Percentiles rank a stretch among this genome's conserved stretches.
These are phyloP conservation scores for Pseudoatta argentina DNA, from an alignment of 1,140 invertebrate genomes.

Conservation along the genomic window DNA sequence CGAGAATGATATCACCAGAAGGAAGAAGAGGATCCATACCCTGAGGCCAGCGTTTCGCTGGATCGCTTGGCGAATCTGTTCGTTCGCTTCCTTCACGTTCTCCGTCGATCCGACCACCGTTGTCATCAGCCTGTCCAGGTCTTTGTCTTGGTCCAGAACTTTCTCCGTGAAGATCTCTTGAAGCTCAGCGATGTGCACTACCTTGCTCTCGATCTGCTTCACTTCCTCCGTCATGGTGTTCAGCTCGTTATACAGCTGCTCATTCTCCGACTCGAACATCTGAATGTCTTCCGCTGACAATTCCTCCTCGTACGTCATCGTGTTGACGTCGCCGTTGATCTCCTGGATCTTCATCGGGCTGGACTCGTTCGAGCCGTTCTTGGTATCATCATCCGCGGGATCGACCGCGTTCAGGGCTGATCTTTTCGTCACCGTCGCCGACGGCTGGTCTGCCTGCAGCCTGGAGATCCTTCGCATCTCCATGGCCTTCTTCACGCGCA, in stretches of 20 bases:
- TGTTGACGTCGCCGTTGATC: slow-evolving; percentile 82
- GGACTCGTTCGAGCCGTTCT: slow-evolving; percentile 71
- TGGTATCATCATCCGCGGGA: slow-evolving; percentile 74
- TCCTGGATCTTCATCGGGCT: slow-evolving; percentile 81
- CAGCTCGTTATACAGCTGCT: slow-evolving; percentile 93
- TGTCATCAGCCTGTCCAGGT: slow-evolving; percentile 95
- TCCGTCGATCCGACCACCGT: slow-evolving; percentile 96
- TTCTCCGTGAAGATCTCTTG: slow-evolving; percentile 99
- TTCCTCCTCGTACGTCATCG: slow-evolving; percentile 87
- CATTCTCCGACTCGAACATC: slow-evolving; percentile 95
- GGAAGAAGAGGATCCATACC: slow-evolving; percentile 97
- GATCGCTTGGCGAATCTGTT: slow-evolving; percentile 98
- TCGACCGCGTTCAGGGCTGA: slow-evolving; percentile 73
- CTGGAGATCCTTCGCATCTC: slow-evolving; percentile 93
- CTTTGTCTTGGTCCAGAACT: slow-evolving; percentile 97
- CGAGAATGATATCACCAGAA: slow-evolving; percentile 98
- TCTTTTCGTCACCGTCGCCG: neutral
- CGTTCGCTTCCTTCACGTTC: slow-evolving; percentile 98
- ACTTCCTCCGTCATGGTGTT: slow-evolving; percentile 92
- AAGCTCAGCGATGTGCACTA: slow-evolving; percentile 97
- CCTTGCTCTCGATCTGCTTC: slow-evolving; percentile 95
- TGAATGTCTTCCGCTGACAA: slow-evolving; percentile 95
- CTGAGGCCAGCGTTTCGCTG: slow-evolving; percentile 97
- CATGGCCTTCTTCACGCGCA: slow-evolving; percentile 93
- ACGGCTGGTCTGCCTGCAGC: slow-evolving; percentile 87